These are phyloP conservation scores for Heliconius ethilla DNA, from an alignment of 2,888 invertebrate genomes.

Conservation along the genomic window DNA sequence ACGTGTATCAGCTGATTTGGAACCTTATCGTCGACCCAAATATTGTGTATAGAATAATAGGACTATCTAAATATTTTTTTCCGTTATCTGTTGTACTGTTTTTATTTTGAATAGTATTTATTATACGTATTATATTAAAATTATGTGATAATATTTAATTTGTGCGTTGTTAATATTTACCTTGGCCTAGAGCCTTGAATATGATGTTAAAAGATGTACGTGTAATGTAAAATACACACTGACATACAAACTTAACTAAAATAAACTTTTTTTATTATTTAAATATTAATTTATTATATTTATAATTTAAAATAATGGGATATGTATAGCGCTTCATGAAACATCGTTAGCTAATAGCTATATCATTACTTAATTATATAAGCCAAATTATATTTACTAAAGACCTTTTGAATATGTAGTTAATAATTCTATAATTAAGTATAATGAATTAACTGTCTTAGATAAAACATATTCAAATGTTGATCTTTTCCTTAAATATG, in stretches of 20 bases:
- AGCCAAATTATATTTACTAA: slow-evolving; percentile 7
- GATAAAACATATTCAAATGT: neutral
- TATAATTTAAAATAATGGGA: slow-evolving; percentile 2
- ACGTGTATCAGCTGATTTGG: slow-evolving; percentile 72
- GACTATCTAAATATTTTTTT: slow-evolving; percentile 7
- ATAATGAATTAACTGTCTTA: neutral
- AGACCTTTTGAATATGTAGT: neutral
- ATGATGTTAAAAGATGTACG: slow-evolving; percentile 33
- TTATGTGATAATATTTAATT: slow-evolving; percentile 28
- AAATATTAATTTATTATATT: neutral
- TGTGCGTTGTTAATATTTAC: slow-evolving; percentile 31
- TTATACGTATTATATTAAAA: slow-evolving; percentile 8
- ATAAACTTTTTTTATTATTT: neutral
- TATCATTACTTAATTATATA: slow-evolving; percentile 12
- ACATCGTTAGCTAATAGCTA: slow-evolving; percentile 9
- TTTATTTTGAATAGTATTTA: neutral
- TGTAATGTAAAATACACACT: slow-evolving; percentile 4
- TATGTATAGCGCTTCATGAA: neutral
- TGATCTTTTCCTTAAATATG: slow-evolving; percentile 3
- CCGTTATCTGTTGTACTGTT: neutral
- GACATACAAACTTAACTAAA: neutral
- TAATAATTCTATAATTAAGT: neutral
- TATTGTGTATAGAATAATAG: slow-evolving; percentile 15
- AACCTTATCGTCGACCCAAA: slow-evolving; percentile 19
- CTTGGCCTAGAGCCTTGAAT: slow-evolving; percentile 44